Evolutionary conservation across 53 echinoderm and acorn worm genomes (phyloP).

Genomic region (Paelopatides confundens): DNA sequence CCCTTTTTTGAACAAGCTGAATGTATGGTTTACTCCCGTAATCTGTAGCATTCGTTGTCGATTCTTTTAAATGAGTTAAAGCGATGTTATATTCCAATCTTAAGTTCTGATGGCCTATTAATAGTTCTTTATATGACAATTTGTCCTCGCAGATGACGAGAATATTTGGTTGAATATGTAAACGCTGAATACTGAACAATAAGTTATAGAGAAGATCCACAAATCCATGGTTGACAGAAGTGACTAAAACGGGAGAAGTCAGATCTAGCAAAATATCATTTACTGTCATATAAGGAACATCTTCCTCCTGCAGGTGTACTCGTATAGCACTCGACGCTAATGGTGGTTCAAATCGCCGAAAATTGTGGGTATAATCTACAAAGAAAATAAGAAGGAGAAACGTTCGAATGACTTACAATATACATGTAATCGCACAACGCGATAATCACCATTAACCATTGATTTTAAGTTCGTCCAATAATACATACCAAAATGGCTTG

Average conservation of each 20-base stretch:
- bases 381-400: no score
- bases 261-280: not conserved
- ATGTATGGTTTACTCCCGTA: not conserved
- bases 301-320: not conserved
- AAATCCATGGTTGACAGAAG: not conserved
- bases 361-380: no score
- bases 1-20: not conserved
- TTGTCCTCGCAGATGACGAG: not conserved
- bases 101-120: not conserved
- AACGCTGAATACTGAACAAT: not conserved
- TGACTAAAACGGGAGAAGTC: not conserved
- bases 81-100: not conserved
- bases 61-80: not conserved
- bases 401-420: no score
- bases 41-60: not conserved
- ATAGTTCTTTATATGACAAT: not conserved
- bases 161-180: not conserved
- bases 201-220: not conserved
- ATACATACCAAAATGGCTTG: no score
- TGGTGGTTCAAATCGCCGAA: no score
- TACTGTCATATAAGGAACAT: not conserved
- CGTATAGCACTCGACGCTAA: no score
- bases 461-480: no score
- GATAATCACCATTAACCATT: no score
- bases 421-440: no score